Conservation (phyloP, 2,888 invertebrate genomes). For the Pardosa pseudoannulata region DNA sequence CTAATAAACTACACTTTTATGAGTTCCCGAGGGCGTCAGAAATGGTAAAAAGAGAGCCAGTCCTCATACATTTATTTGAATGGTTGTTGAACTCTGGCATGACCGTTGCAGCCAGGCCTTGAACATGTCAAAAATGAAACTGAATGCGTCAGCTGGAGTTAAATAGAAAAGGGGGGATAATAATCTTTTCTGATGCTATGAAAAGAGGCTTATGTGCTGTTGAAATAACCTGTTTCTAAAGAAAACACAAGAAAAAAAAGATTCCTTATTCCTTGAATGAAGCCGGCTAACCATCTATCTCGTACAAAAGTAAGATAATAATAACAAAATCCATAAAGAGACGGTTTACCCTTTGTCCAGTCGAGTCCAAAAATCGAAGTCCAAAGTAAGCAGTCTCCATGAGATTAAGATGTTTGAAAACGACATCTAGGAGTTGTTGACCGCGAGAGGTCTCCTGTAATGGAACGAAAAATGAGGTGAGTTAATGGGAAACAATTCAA, state of each 20-base stretch:
- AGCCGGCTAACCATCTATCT: background rate
- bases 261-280: background rate
- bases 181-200: conserved; percentile 1
- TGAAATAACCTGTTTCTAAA: background rate
- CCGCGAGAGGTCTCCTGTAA: conserved; percentile 93
- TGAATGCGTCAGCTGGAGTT: conserved; percentile 12
- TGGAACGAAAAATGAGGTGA: conserved; percentile 74
- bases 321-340: background rate
- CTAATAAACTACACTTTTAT: conserved; percentile 43
- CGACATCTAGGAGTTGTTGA: conserved; percentile 92
- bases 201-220: conserved; percentile 14
- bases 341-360: conserved; percentile 92
- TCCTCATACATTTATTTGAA: background rate
- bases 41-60: background rate
- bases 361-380: conserved; percentile 92
- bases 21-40: background rate
- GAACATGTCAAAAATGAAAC: conserved; percentile 10
- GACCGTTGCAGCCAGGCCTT: background rate
- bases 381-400: conserved; percentile 98
- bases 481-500: too few relatives aligned
- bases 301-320: too few relatives aligned
- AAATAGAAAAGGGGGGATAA: background rate
- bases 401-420: conserved; percentile 93
- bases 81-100: conserved; percentile 20
- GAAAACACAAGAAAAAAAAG: background rate